Percentiles rank a stretch among this genome's conserved stretches.
These are phyloP conservation scores for Agelaius tricolor DNA, from an alignment of 2,113 vertebrate species.

Conservation along the genomic window DNA sequence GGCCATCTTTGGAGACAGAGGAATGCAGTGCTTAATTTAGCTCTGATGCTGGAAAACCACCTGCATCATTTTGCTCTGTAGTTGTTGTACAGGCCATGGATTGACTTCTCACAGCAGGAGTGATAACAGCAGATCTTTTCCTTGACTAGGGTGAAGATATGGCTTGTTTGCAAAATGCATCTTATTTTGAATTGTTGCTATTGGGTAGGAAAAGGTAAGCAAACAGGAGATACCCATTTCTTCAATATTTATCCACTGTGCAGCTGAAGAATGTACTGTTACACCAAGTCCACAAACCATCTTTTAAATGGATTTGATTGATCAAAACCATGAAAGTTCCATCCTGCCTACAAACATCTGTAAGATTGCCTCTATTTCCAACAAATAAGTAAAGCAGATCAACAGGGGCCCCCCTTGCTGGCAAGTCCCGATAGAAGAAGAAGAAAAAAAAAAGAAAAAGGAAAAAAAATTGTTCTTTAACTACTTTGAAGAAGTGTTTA, in stretches of 20 bases:
- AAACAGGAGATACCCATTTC: neutral
- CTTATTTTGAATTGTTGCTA: neutral
- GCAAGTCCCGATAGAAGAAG: neutral
- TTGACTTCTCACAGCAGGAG: neutral
- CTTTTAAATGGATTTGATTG: neutral
- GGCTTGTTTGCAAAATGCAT: neutral
- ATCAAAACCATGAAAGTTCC: neutral
- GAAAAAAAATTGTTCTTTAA: neutral
- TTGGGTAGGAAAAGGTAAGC: neutral
- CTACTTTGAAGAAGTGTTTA: slow-evolving; percentile 15
- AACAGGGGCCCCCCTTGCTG: neutral
- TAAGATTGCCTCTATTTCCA: neutral
- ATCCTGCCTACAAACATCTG: neutral
- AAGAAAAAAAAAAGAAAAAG: neutral
- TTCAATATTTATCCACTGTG: neutral
- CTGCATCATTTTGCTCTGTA: neutral
- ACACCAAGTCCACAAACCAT: neutral
- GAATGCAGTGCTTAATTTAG: neutral
- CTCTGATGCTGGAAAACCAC: neutral
- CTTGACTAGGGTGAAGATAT: neutral
- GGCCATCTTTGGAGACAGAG: neutral
- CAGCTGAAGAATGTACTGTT: neutral
- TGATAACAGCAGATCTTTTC: neutral
- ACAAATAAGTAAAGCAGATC: neutral
- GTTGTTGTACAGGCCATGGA: neutral